phyloP scores from a whole-genome alignment of 2,113 vertebrate genomes.

The Prunella fulvescens region DNA sequence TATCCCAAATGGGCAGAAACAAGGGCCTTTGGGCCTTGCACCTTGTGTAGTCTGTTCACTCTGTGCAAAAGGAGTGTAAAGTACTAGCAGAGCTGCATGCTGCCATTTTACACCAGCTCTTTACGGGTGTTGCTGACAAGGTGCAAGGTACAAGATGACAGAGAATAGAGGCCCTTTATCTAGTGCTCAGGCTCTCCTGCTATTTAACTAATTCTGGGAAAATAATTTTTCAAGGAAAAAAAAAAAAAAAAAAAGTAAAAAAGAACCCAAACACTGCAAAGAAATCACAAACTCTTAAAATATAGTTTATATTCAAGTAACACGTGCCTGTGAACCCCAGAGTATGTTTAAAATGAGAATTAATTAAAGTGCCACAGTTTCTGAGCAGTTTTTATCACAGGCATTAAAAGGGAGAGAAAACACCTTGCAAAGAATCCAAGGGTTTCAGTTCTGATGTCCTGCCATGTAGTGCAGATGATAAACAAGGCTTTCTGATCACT shows the following conservation, averaged over 20 bases:
- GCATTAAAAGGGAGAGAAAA: not conserved
- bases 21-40: conserved; percentile 37
- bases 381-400: not conserved
- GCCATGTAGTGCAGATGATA: not conserved
- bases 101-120: not conserved
- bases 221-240: not conserved
- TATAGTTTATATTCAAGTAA: not conserved
- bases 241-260: not conserved
- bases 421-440: not conserved
- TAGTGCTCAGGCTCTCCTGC: not conserved
- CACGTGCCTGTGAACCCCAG: not conserved
- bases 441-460: not conserved
- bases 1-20: conserved; percentile 35
- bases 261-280: not conserved
- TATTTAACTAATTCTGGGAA: not conserved
- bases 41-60: conserved; percentile 20
- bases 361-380: not conserved
- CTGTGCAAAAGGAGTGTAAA: conserved; percentile 19
- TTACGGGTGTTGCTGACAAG: not conserved
- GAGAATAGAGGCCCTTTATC: not conserved
- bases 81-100: not conserved
- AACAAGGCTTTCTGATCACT: not conserved
- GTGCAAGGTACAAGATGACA: not conserved
- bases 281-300: not conserved
- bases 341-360: not conserved